These are phyloP conservation scores for Pocillopora damicornis DNA, from an alignment of 64 coral and sea anemone species.

Conservation along the genomic window DNA sequence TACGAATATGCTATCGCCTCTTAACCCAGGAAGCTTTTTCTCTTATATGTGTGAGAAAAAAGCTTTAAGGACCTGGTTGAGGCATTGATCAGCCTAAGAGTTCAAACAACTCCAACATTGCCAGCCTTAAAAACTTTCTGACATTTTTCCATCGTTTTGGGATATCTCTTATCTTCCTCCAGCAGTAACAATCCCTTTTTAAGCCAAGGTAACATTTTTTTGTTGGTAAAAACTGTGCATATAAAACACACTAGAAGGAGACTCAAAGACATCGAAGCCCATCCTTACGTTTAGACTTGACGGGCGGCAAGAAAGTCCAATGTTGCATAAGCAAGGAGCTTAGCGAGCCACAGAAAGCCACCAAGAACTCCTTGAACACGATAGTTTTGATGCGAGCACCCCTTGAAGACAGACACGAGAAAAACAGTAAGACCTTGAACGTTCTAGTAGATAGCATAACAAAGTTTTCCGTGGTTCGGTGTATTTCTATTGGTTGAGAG, in stretches of 20 bases:
- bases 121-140: constrained; percentile 58
- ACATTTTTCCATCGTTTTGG: constrained; percentile 42
- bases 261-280: constrained; percentile 55
- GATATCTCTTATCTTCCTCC: constrained; percentile 53
- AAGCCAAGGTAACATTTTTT: constrained; percentile 46
- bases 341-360: constrained; percentile 38
- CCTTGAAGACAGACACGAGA: constrained; percentile 27
- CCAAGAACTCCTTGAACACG: constrained; percentile 53
- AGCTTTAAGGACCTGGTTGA: no score
- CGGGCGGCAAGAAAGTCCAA: constrained; percentile 61
- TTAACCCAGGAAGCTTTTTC: no score
- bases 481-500: constrained; percentile 1
- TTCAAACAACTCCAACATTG: no score
- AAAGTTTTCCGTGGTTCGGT: not conserved
- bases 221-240: constrained; percentile 53
- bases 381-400: constrained; percentile 41
- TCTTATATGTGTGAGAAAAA: no score
- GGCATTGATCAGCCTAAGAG: no score
- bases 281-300: constrained; percentile 41
- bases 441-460: constrained; percentile 7
- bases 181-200: constrained; percentile 51
- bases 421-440: constrained; percentile 13
- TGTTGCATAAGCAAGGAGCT: constrained; percentile 30
- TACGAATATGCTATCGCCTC: no score
- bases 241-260: constrained; percentile 45